A percentile compares a stretch with the other conserved stretches of the same genome.
These are phyloP conservation scores for Triplophysa dalaica DNA, from an alignment of 2,113 vertebrate species.

Conservation along the genomic window DNA sequence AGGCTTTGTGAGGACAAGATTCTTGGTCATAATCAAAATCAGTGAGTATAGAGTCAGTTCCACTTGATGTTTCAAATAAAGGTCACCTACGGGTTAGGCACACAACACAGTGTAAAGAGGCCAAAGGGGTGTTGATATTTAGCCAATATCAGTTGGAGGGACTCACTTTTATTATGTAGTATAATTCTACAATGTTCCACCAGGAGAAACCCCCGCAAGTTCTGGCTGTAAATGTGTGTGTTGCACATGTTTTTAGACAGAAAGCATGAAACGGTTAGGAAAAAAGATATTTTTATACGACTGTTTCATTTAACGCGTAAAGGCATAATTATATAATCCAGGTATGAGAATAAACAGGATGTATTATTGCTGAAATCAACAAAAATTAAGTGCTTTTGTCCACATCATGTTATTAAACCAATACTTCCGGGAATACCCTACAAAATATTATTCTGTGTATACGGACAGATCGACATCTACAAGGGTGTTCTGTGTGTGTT, in stretches of 20 bases:
- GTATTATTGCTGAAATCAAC: not conserved
- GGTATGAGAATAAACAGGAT: not conserved
- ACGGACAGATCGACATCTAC: not conserved
- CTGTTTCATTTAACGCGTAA: not conserved
- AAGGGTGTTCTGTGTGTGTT: not conserved
- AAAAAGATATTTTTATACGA: not conserved
- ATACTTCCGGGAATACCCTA: not conserved
- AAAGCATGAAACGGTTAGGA: not conserved
- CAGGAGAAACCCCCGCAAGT: not conserved
- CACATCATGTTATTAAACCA: not conserved
- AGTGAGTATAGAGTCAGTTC: not conserved
- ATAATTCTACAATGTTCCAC: conserved; percentile 21
- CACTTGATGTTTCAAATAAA: conserved; percentile 33
- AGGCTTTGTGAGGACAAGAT: conserved; percentile 21
- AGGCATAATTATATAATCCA: not conserved
- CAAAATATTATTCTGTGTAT: not conserved
- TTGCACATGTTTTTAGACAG: not conserved
- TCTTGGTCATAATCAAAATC: not conserved
- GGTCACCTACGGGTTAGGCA: conserved; percentile 10
- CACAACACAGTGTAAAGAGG: conserved; percentile 7
- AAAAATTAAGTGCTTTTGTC: not conserved
- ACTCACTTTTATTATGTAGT: conserved; percentile 3
- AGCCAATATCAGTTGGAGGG: conserved; percentile 23
- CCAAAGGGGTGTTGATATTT: conserved; percentile 27
- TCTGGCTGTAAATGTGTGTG: conserved; percentile 3